Evolutionary conservation across 2,888 invertebrate genomes (phyloP).

Genomic region (Pammene aurita): DNA sequence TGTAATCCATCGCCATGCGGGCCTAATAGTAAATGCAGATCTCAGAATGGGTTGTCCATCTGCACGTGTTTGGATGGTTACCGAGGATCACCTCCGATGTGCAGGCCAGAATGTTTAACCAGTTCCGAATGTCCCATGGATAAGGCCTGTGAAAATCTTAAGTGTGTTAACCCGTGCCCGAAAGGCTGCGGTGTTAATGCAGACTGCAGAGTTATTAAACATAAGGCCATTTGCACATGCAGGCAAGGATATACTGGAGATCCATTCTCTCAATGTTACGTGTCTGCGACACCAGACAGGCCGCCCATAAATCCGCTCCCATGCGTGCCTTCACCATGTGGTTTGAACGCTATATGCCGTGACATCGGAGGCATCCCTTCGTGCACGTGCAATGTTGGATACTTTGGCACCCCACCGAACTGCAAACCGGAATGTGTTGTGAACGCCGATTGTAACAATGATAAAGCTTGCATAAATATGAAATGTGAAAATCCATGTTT

Average conservation of each 20-base stretch:
- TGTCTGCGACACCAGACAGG: slow-evolving; percentile 61
- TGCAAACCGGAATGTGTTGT: slow-evolving; percentile 89
- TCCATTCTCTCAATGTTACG: slow-evolving; percentile 83
- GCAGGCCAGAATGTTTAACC: slow-evolving; percentile 87
- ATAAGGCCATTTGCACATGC: slow-evolving; percentile 88
- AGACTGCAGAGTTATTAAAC: slow-evolving; percentile 87
- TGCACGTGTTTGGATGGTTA: slow-evolving; percentile 88
- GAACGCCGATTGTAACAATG: slow-evolving; percentile 88
- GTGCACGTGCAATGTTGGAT: slow-evolving; percentile 86
- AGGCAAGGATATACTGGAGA: slow-evolving; percentile 84
- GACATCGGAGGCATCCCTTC: slow-evolving; percentile 81
- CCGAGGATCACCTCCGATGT: slow-evolving; percentile 87
- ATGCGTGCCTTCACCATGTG: slow-evolving; percentile 91
- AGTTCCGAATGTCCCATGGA: slow-evolving; percentile 86
- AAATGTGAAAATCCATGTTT: slow-evolving; percentile 91
- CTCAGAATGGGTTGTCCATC: slow-evolving; percentile 83
- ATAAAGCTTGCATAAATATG: slow-evolving; percentile 88
- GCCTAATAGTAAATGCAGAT: slow-evolving; percentile 86
- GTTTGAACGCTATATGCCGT: slow-evolving; percentile 86
- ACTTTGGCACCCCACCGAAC: slow-evolving; percentile 88
- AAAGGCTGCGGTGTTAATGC: slow-evolving; percentile 88
- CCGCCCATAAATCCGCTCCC: slow-evolving; percentile 68
- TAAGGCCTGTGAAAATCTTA: slow-evolving; percentile 87
- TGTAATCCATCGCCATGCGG: slow-evolving; percentile 91
- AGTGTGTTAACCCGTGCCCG: slow-evolving; percentile 88